Base-by-base conservation (phyloP, 2,113 vertebrate species). In the Amia ocellicauda region DNA sequence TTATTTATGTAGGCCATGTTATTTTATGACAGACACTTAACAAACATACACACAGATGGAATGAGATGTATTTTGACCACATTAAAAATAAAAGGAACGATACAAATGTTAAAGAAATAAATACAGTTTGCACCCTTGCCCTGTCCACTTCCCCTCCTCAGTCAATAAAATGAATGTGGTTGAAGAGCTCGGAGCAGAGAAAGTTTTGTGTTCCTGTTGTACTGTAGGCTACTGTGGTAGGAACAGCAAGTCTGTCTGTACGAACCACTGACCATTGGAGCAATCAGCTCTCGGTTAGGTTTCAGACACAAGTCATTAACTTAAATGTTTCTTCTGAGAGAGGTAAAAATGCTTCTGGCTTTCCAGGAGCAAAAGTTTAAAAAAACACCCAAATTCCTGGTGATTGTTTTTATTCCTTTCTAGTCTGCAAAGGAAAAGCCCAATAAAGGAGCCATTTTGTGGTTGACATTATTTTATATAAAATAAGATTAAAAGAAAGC, bases 391-490 rank as follows among this genome's bases (percentile, higher is more conserved):
- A 71, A 77, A 79, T 79, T 74, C 71, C 24, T 75, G 67, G 71
- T 60, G 78, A 70, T 69, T 77, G 72, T 81, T 81, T 82, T 84
- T 83, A 81, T 75, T 66, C 78, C n/a, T 79, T 83, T 83, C 83
- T 77, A 78, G 79, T 78, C 84, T 77, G 70, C 72, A 51, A 67
- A 78, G 78, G 71, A 78, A 79, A 79, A 71, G 70, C n/a, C 72
- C 78, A 80, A 80, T 80, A 79, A 77, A 29, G 19, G 26, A 42
- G 26, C 71, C 67, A 68, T 52, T 75, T 71, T 71, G 71, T 79
- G 79, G 79, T 80, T 78, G 84, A 81, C 79, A 74, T 82, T 76
- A 66, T 73, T 78, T 74, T 76, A 78, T 81, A 83, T 80, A 79
- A 66, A 78, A 64, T 77, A 71, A 69, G 74, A 68, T 65, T 74